Evolutionary conservation across 1,140 invertebrate genomes (phyloP), one percentile per base, ranked within the genome.

Genomic region (Stegodyphus mimosarum): DNA sequence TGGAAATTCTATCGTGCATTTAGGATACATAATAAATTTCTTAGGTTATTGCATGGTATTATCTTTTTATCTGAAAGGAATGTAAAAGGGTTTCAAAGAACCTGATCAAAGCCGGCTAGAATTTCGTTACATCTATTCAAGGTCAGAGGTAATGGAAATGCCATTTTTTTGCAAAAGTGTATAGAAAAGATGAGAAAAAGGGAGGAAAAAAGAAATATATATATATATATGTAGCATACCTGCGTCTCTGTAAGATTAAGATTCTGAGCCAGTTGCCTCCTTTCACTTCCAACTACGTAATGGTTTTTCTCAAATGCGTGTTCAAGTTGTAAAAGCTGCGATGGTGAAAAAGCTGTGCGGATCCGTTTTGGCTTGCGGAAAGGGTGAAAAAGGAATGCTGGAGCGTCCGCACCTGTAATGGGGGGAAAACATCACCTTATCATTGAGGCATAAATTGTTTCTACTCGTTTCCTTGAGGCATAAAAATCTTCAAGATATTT

Each of bases 291-390:
- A 48, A 99, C 97, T 52, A 99, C 97, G 91, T 99, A 99, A 90
- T 99, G 98, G 91, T 99, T 99, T 91, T 97, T 97, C 91, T 99
- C 97, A 91, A 99, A 99, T 55, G 98, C 98, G 89, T 99, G 96
- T 90, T 99, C 98, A 89, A 99, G 91, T 90, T 98, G 97, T 53
- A 99, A 92, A 74, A 99, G 92, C 91, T 99, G 98, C 69, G 95
- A 96, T 0, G 98, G 97, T 87, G 97, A 98, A 91, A 99, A 99
- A 7, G 98, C 98, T 15, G 98, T 99, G 88, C 98, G 93, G 91
- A 99, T 97, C 90, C 98, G 92, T 91, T 99, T 99, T 77, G 98
- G 98, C 91, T 99, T 99, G 77, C 98, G 93, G 92, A 99, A 99
- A 48, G 97, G 97, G 90, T 97, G 96, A 50, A 98, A 93, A 6